These are phyloP conservation scores for Sinocyclocheilus maitianheensis DNA, from an alignment of 2,113 vertebrate species.

Conservation along the genomic window DNA sequence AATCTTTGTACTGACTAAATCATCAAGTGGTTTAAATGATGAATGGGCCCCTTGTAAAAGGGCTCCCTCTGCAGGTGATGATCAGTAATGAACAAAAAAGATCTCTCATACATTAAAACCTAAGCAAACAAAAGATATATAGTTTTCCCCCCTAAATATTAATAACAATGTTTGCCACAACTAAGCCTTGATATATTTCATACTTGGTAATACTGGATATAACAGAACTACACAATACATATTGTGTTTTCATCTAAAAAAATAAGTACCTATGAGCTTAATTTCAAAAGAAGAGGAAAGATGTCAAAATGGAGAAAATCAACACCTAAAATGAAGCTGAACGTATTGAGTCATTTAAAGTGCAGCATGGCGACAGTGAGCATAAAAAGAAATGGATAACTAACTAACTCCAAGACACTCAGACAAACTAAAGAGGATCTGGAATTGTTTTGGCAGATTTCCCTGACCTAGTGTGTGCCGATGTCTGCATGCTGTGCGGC, in stretches of 20 bases:
- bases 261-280: background rate
- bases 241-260: background rate
- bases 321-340: background rate
- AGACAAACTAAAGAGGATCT: background rate
- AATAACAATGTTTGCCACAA: background rate
- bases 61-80: slow-evolving; percentile 67
- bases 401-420: background rate
- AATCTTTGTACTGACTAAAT: background rate
- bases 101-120: background rate
- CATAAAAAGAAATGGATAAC: slow-evolving; percentile 7
- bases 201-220: background rate
- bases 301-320: background rate
- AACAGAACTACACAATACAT: background rate
- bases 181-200: background rate
- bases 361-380: slow-evolving; percentile 3
- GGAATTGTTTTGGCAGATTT: slow-evolving; percentile 59
- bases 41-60: slow-evolving; percentile 47
- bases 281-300: background rate
- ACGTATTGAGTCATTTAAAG: background rate
- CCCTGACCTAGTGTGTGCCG: slow-evolving; percentile 54
- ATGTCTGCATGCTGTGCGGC: slow-evolving; percentile 19
- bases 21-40: slow-evolving; percentile 4
- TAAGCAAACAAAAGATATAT: background rate
- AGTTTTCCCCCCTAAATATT: background rate
- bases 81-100: slow-evolving; percentile 36